These are phyloP conservation scores for Temnothorax unifasciatus DNA, from an alignment of 2,888 invertebrate genomes.

Conservation along the genomic window DNA sequence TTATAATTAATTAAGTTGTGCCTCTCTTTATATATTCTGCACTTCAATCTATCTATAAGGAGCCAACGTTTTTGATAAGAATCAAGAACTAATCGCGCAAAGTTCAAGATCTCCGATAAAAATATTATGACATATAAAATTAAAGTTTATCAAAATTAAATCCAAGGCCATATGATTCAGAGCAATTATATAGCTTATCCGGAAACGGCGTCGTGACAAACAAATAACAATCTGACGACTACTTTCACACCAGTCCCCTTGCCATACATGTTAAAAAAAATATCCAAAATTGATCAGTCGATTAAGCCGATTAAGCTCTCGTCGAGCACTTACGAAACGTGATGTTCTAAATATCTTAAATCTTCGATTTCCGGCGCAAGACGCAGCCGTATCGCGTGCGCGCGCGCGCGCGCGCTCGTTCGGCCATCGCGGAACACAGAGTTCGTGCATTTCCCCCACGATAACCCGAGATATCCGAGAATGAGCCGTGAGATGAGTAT, in stretches of 20 bases:
- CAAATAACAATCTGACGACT: background rate
- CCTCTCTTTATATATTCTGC: background rate
- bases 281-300: background rate
- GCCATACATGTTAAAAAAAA: background rate
- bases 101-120: slow-evolving; percentile 5
- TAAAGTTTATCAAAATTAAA: background rate
- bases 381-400: background rate
- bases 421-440: background rate
- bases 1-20: background rate
- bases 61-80: background rate
- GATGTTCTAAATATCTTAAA: background rate
- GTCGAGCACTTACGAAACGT: background rate
- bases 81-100: background rate
- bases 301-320: background rate
- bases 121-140: background rate
- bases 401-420: background rate
- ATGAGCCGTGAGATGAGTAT: slow-evolving; percentile 70
- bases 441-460: slow-evolving; percentile 17
- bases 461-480: slow-evolving; percentile 41
- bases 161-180: background rate
- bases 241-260: background rate
- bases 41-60: background rate
- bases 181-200: background rate
- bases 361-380: background rate
- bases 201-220: slow-evolving; percentile 2